Conservation (phyloP, 2,888 invertebrate genomes). For the Agriotes lineatus region DNA sequence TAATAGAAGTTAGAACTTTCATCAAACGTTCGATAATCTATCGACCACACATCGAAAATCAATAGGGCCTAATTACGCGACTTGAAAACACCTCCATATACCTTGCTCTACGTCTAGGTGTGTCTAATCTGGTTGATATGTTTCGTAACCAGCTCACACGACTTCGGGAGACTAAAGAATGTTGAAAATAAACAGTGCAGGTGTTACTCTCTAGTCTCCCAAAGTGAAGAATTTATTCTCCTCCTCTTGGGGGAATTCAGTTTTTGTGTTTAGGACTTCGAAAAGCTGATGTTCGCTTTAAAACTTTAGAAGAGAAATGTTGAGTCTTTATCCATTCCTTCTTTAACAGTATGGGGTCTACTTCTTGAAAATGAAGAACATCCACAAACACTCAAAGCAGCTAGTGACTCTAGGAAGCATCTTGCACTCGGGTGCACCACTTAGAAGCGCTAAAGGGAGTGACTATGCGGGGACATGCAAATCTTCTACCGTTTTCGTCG, state of each 20-base stretch:
- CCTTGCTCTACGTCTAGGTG: constrained; percentile 23
- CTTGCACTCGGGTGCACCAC: constrained; percentile 46
- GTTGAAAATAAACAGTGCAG: constrained; percentile 14
- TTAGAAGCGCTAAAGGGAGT: constrained; percentile 41
- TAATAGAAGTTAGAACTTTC: constrained; percentile 46
- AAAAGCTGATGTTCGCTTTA: constrained; percentile 30
- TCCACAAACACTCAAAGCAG: constrained; percentile 42
- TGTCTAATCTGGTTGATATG: constrained; percentile 43
- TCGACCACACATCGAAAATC: constrained; percentile 52
- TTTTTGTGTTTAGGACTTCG: not conserved
- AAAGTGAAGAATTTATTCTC: too few relatives aligned
- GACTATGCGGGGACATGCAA: constrained; percentile 40
- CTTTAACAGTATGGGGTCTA: constrained; percentile 63
- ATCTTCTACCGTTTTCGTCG: constrained; percentile 47
- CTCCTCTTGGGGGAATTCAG: constrained; percentile 5
- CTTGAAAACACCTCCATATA: constrained; percentile 49
- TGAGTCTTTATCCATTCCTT: constrained; percentile 51
- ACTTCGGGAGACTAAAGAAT: constrained; percentile 31
- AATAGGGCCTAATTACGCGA: constrained; percentile 61
- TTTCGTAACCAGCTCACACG: constrained; percentile 35
- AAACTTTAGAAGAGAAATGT: constrained; percentile 54
- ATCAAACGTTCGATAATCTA: constrained; percentile 46
- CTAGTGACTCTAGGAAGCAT: constrained; percentile 40
- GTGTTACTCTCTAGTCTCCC: too few relatives aligned
- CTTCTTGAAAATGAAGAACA: constrained; percentile 40